Evolutionary conservation across 2,797 vertebrate genomes (phyloP).

Genomic region (Chelon auratus): DNA sequence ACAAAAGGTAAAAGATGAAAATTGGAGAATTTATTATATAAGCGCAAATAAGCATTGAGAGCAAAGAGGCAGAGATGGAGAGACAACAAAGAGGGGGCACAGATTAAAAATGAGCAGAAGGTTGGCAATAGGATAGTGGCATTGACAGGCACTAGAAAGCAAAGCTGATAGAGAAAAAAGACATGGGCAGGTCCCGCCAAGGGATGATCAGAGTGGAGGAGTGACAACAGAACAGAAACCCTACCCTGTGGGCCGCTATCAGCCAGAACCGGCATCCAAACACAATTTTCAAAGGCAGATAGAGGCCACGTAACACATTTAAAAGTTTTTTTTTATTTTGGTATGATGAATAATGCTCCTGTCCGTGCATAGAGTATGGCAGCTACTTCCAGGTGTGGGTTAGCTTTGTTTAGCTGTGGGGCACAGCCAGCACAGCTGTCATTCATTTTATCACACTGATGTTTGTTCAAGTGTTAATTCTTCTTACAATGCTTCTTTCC

Average conservation of each 20-base stretch:
- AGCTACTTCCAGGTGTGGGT: too few relatives aligned
- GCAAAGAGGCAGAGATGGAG: conserved; percentile 25
- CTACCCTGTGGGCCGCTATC: neutral
- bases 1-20: conserved; percentile 14
- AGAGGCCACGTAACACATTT: neutral
- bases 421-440: too few relatives aligned
- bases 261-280: neutral
- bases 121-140: conserved; percentile 44
- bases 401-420: too few relatives aligned
- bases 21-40: conserved; percentile 1
- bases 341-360: neutral
- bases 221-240: conserved; percentile 19
- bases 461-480: too few relatives aligned
- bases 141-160: conserved; percentile 49
- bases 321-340: neutral
- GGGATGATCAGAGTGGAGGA: conserved; percentile 41
- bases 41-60: conserved; percentile 38
- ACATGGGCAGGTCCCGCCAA: conserved; percentile 20
- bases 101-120: conserved; percentile 51
- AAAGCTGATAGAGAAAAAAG: conserved; percentile 30
- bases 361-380: neutral
- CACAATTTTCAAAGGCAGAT: conserved; percentile 3
- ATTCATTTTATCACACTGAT: too few relatives aligned
- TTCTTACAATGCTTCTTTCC: too few relatives aligned
- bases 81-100: conserved; percentile 35